Base-by-base conservation (phyloP, 2,888 invertebrate genomes). In the Alloscopus bannaensis region DNA sequence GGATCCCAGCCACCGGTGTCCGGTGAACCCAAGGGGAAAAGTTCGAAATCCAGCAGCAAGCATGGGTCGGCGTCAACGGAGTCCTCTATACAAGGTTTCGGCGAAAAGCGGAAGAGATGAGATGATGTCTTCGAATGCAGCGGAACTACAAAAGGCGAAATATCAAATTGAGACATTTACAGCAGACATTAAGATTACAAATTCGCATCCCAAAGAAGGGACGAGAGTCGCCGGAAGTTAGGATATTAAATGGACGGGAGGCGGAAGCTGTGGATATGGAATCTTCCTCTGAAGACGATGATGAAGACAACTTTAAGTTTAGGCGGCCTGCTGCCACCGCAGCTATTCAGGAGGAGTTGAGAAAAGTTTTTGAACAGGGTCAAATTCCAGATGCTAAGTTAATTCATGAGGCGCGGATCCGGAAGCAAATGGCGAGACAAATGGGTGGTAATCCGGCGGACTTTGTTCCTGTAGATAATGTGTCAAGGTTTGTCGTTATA, bases 321-420 rank as follows among this genome's bases (percentile, higher is more conserved):
- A 70, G 81, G 29, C 80, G 84, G 60, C 81, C 84, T 8, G 59
- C 75, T 11, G 55, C 78, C 22, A 78, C 81, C 24, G 73, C 81
- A 1, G 84, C 83, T 2, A 84, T 84, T 45, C 85, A 86, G 55
- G 85, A 84, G n/a, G 83, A 78, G 4, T 72, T 86, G 18, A 57
- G 86, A 22, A 64, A 84, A n/a, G 85, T 84, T 6, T 71, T 86
- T 24, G 78, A 85, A 91, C 91, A 91, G 87, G 98, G 98, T 18
- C 93, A 93, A 85, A 98, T 98, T 87, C 98, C 99, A 11, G 98
- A 99, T 90, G 98, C 99, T 11, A 96, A 96, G 68, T 94, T 97
- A 91, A 99, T 99, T 88, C 98, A 98, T 90, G 97, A 97, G 84
- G 98, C 98, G 13, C 92, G 98, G 87, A 99, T 99, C 89, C 92